Base-by-base conservation (phyloP, 1,140 invertebrate genomes). In the Drosophila nigrodunni region DNA sequence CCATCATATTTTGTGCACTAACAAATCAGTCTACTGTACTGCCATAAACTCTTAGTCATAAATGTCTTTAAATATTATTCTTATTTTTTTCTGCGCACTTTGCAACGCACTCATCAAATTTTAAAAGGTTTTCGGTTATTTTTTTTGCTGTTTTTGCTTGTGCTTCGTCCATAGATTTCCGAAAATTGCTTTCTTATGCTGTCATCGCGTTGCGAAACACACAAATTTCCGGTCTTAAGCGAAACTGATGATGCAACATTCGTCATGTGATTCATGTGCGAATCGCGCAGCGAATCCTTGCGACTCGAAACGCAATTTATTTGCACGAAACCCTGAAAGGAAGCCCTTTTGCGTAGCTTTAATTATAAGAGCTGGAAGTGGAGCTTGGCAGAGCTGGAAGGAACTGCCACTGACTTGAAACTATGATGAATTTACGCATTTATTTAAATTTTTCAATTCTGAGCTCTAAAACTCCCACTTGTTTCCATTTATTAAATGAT, bases 201-300 rank as follows among this genome's bases (percentile, higher is more conserved):
- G 59, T 71, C 68, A 46, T 64, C 50, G 64, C 11, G 30, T 30
- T 47, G 43, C 11, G 30, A 11, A 67, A 67, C 55, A 30, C 41
- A 15, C 60, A 71, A 71, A 73, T 73, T 73, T 73, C 64, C 64
- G 54, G 54, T 73, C 47, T 73, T 18, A 60, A 18, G 37, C 30
- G 34, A 30, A 59, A 73, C 57, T 46, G 43, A 69, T 74, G 65
- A 62, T 74, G 72, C 67, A 37, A 55, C 72, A 70, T 74, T 74
- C 52, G 30, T 62, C 65, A 74, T 43, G 34, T 54, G 71, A 72
- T 59, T 59, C 70, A 59, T 25, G 11, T 9, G 39, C 62, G 52
- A 67, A n/a, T 46, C 41, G 37, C 43, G 34, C 39, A 30, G 57
- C 65, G 58, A 70, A 62, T 74, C 72, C 67, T 70, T 55, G 5